Base-by-base conservation (phyloP, 2,113 vertebrate genomes). In the Salminus brasiliensis region DNA sequence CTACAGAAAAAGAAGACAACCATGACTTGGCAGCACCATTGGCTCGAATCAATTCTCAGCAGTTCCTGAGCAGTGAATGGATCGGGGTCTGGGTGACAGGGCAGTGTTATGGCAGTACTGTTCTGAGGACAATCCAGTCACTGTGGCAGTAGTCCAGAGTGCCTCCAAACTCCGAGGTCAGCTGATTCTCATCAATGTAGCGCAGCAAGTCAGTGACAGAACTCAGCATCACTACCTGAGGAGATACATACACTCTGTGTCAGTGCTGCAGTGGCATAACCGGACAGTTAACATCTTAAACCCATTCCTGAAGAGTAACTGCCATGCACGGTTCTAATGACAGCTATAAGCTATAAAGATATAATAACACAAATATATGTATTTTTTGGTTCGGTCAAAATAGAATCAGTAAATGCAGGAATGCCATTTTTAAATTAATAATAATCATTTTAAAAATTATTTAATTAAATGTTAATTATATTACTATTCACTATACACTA, bases 171-270 rank as follows among this genome's bases (percentile, higher is more conserved):
- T 99, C 98, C 0, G 96, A 95, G 15, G 97, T 99, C 79, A 99
- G 87, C 34, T 99, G 97, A 85, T 96, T 96, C 82, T 97, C 96
- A 68, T 97, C 94, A 36, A 99, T 96, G 90, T 99, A 98, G 0
- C 85, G 92, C 90, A 98, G 92, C 76, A 99, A 89, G 86, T 98
- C 98, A 5, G 96, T 98, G 85, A 98, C 96, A 1, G 98, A 99
- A 90, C 95, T 98, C 91, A 99, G 93, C 97, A 99, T 98, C 85
- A 99, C 96, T 86, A 99, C 96, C 98, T 99, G 77, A 80, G 81
- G 60, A 76, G 21, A 79, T 4, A 79, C 53, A 68, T 11, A 70
- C 29, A 79, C 43, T 60, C 39, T 62, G 18, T 21, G 16, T 60
- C 36, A 52, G 43, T 18, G 27, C 25, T 12, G 53, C 30, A 47